These are phyloP conservation scores for Diploptera punctata DNA, from an alignment of 2,888 invertebrate genomes.

Conservation along the genomic window DNA sequence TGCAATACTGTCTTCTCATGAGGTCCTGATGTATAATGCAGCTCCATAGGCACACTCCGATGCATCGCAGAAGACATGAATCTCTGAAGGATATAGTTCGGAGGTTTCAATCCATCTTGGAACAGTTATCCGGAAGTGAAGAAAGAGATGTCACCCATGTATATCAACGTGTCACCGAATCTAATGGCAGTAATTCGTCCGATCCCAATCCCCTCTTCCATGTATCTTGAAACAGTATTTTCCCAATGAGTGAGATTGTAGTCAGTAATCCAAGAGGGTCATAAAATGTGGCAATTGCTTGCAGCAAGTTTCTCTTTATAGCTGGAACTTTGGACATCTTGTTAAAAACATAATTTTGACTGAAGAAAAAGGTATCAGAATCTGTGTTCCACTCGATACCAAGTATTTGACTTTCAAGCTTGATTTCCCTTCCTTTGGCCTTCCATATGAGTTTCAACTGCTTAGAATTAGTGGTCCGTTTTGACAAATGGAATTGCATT, in stretches of 20 bases:
- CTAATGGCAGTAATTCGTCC: not conserved
- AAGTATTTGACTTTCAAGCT: not conserved
- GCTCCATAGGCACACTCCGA: constrained; percentile 16
- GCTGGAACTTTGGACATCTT: not conserved
- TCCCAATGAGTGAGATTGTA: not conserved
- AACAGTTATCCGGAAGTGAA: not conserved
- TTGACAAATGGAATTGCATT: constrained; percentile 1
- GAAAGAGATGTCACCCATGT: not conserved
- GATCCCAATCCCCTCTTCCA: not conserved
- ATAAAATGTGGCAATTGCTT: not conserved
- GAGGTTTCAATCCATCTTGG: not conserved
- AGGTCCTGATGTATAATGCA: not conserved
- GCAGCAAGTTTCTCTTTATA: not conserved
- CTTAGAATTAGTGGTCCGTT: not conserved
- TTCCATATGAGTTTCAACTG: not conserved
- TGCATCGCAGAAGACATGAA: constrained; percentile 18
- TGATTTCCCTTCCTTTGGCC: not conserved
- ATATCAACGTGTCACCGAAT: not conserved
- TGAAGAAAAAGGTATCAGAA: not conserved
- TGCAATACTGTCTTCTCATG: not conserved
- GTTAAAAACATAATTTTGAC: not conserved
- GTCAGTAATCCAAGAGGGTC: not conserved
- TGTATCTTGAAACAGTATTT: constrained; percentile 4
- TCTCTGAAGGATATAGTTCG: too few relatives aligned
- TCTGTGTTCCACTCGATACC: not conserved